Evolutionary conservation across 2,888 invertebrate genomes (phyloP).

Genomic region (Tenthredo notha): DNA sequence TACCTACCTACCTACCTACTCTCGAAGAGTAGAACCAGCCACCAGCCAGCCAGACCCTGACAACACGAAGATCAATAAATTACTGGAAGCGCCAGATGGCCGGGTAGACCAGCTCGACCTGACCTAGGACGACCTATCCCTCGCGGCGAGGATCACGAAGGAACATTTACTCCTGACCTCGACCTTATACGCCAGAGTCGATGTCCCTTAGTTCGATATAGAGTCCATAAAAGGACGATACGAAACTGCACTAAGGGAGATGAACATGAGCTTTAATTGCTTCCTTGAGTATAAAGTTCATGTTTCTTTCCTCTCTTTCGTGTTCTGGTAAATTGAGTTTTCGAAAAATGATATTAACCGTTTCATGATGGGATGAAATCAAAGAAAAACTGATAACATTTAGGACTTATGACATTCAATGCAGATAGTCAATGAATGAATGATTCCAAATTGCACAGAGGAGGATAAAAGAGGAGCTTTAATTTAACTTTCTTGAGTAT

Average conservation of each 20-base stretch:
- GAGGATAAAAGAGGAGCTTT: too few species aligned
- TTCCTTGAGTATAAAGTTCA: neutral
- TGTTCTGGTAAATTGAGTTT: too few species aligned
- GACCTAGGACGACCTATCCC: conserved; percentile 51
- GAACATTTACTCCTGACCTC: conserved; percentile 47
- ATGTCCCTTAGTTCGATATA: conserved; percentile 16
- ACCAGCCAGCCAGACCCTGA: neutral
- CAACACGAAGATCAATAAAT: conserved; percentile 44
- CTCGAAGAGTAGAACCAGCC: conserved; percentile 11
- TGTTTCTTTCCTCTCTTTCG: neutral
- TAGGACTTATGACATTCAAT: too few species aligned
- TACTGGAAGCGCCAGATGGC: conserved; percentile 56
- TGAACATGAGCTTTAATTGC: conserved; percentile 16
- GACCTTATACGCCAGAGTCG: conserved; percentile 46
- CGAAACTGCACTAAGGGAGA: neutral
- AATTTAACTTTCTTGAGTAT: too few species aligned
- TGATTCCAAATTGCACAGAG: too few species aligned
- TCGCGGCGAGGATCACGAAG: conserved; percentile 42
- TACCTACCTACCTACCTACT: neutral
- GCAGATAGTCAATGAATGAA: too few species aligned
- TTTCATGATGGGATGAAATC: too few species aligned
- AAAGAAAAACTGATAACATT: too few species aligned
- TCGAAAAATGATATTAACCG: too few species aligned
- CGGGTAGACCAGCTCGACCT: conserved; percentile 55
- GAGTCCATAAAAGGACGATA: conserved; percentile 28